Base-by-base conservation (phyloP, 1,140 invertebrate species). In the Drosophila murphyi region DNA sequence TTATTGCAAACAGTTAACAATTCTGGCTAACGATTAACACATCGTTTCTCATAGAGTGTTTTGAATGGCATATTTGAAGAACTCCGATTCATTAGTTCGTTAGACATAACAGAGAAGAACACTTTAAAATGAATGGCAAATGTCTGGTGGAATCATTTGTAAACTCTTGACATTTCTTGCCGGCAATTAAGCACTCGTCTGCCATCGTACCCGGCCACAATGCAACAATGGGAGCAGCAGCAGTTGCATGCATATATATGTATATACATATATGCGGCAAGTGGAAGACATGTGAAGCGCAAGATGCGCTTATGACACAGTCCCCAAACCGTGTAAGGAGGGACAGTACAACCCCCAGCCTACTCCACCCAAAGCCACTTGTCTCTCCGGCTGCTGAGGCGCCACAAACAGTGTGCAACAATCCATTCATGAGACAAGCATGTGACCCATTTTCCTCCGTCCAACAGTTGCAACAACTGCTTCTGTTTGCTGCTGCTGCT, bases 371-470 rank as follows among this genome's bases (percentile, higher is more conserved):
- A 28, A 29, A 12, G 10, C 63, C 71, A 87, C 63, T 87, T 78
- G 67, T 68, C 57, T 68, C 57, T 78, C 73, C 41, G 78, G 73
- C 56, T 70, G 62, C 69, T 51, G 76, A 82, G 82, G 82, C 82
- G 82, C 82, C 82, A 82, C 82, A 82, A 86, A 78, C 83, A 63
- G 65, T 70, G 80, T 65, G 72, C 47, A 20, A 20, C 47, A 20
- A 48, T 52, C 59, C 71, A 87, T 88, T 87, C 82, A 87, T 88
- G 85, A 65, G 83, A 54, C 76, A 82, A 86, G 82, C 74, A 87
- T 88, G 83, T 87, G 83, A 87, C 83, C 83, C 72, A 87, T 83
- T 87, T 87, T 77, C 74, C 5, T n/a, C 59, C 63, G 64, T 64
- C 70, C 71, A 72, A 43, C 59, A 45, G 39, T 29, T 35, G 37